Conservation (phyloP, 2,113 vertebrate genomes). For the Paradoxurus hermaphroditus region DNA sequence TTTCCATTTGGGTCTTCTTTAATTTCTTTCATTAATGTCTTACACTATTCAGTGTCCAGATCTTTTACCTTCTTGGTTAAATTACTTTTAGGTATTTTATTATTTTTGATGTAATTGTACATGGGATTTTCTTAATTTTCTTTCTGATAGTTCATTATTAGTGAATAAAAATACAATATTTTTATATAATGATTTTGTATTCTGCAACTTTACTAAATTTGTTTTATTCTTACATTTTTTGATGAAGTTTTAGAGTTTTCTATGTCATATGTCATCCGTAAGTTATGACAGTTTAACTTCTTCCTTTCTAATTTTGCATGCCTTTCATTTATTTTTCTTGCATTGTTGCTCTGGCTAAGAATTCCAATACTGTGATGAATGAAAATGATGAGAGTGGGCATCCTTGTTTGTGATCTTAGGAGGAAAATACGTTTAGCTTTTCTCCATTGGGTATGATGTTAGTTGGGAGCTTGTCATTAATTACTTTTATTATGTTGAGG, state of each 20-base stretch:
- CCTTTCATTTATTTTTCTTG: not conserved
- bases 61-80: not conserved
- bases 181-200: not conserved
- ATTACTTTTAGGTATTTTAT: not conserved
- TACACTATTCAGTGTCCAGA: not conserved
- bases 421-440: not conserved
- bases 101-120: not conserved
- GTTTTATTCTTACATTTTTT: not conserved
- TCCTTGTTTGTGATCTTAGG: not conserved
- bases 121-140: not conserved
- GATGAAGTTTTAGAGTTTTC: not conserved
- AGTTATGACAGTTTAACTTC: not conserved
- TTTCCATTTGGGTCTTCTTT: not conserved
- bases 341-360: not conserved
- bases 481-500: not conserved
- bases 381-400: not conserved
- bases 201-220: not conserved
- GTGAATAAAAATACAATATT: not conserved
- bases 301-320: not conserved
- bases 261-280: not conserved
- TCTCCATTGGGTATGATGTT: not conserved
- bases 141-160: not conserved
- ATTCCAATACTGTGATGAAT: not conserved
- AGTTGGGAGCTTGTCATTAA: not conserved
- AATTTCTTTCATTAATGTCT: not conserved